phyloP scores from a whole-genome alignment of 2,797 vertebrate genomes.

The Acanthis flammea region DNA sequence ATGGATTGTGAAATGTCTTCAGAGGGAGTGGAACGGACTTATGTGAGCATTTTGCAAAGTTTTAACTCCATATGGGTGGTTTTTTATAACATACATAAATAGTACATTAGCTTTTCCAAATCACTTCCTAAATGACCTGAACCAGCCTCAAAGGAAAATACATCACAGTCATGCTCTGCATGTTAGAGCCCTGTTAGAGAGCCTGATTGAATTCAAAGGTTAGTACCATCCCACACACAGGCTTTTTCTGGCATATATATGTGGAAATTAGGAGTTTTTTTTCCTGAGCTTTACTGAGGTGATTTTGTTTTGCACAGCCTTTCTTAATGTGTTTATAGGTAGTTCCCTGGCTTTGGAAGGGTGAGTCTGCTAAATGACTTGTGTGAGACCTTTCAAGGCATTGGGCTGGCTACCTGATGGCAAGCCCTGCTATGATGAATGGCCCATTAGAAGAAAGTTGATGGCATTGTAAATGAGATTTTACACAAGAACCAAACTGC shows the following conservation, averaged over 20 bases:
- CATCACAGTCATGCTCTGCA: slow-evolving; percentile 5
- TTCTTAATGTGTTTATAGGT: neutral
- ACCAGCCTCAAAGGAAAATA: slow-evolving; percentile 52
- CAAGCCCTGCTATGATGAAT: slow-evolving; percentile 35
- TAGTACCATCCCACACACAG: slow-evolving; percentile 27
- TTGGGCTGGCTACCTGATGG: slow-evolving; percentile 35
- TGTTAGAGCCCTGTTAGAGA: slow-evolving; percentile 4
- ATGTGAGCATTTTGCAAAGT: slow-evolving; percentile 34
- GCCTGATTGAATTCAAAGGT: slow-evolving; percentile 48
- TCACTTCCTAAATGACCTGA: slow-evolving; percentile 56
- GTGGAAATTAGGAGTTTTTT: neutral
- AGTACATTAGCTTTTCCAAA: slow-evolving; percentile 54
- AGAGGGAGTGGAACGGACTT: neutral
- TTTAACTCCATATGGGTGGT: slow-evolving; percentile 53
- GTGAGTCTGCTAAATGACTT: neutral
- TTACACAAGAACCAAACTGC: slow-evolving; percentile 58
- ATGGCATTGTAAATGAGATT: slow-evolving; percentile 37
- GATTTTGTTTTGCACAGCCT: neutral
- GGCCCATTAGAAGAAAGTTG: slow-evolving; percentile 46
- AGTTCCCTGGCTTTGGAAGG: neutral
- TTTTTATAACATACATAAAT: slow-evolving; percentile 58
- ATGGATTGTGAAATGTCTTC: slow-evolving; percentile 54
- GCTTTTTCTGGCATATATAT: slow-evolving; percentile 2
- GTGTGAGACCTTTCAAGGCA: neutral
- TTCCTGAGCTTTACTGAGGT: neutral